phyloP scores from a whole-genome alignment of 2,888 invertebrate species.

The Athripsodes cinereus region DNA sequence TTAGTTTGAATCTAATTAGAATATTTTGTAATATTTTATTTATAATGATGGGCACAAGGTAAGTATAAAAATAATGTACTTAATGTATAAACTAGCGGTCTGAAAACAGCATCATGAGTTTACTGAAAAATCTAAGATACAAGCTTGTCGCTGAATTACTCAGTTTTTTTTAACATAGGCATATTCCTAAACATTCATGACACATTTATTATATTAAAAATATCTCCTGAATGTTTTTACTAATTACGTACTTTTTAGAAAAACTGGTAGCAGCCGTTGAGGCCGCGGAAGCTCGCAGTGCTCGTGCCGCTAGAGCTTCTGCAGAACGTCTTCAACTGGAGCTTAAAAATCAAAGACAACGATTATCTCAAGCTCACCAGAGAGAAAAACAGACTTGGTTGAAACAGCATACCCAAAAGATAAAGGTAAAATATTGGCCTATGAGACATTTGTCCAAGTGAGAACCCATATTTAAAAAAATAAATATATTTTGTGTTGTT shows the following conservation, averaged over 20 bases:
- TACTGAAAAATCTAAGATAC: too few relatives aligned
- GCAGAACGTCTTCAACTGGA: constrained; percentile 74
- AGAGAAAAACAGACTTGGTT: constrained; percentile 55
- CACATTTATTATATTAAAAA: not conserved
- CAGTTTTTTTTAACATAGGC: too few relatives aligned
- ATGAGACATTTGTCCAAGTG: too few relatives aligned
- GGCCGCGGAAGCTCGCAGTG: constrained; percentile 59
- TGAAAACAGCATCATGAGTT: too few relatives aligned
- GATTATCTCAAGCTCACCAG: constrained; percentile 72
- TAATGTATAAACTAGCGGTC: too few relatives aligned
- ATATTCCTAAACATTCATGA: not conserved
- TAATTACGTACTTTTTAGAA: constrained; percentile 35
- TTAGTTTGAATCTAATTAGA: too few relatives aligned
- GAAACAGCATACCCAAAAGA: constrained; percentile 76
- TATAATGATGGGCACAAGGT: too few relatives aligned
- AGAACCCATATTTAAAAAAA: too few relatives aligned
- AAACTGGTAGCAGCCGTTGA: constrained; percentile 57
- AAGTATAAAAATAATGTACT: too few relatives aligned
- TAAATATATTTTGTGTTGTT: not conserved
- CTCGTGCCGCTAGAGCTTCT: constrained; percentile 58
- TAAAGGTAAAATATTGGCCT: constrained; percentile 65
- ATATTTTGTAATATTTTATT: too few relatives aligned
- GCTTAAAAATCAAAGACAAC: constrained; percentile 67
- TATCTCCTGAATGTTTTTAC: too few relatives aligned
- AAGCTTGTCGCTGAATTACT: too few relatives aligned